A percentile compares a stretch with the other conserved stretches of the same genome.
Conservation (phyloP, 2,113 vertebrate genomes). For the Galemys pyrenaicus region DNA sequence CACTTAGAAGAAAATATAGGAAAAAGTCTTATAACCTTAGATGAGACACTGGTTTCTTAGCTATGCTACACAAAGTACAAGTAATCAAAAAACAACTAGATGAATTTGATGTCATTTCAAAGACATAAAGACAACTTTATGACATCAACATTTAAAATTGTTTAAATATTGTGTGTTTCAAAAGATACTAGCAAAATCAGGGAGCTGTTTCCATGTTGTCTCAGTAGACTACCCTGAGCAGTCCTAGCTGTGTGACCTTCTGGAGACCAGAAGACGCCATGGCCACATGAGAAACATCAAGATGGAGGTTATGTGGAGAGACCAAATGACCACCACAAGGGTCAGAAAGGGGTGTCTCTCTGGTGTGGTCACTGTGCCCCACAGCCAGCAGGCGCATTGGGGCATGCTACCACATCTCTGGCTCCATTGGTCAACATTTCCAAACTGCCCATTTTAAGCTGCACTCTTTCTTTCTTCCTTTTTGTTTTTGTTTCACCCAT, state of each 20-base stretch:
- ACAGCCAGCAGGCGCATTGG: not conserved
- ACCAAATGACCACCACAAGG: not conserved
- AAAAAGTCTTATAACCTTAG: not conserved
- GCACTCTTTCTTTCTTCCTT: no score
- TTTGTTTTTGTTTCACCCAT: constrained; percentile 26
- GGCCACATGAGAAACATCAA: not conserved
- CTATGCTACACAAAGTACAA: not conserved
- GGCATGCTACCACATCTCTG: not conserved
- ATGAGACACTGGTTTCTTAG: constrained; percentile 20
- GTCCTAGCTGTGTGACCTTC: not conserved
- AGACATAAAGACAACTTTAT: no score
- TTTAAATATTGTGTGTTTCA: not conserved
- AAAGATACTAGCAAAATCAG: not conserved
- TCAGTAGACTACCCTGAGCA: not conserved
- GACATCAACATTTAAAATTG: not conserved
- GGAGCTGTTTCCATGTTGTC: not conserved
- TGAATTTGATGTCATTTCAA: constrained; percentile 13
- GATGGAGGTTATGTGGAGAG: not conserved
- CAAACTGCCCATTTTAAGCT: not conserved
- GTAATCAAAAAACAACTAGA: not conserved
- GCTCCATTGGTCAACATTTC: not conserved
- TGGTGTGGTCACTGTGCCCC: not conserved
- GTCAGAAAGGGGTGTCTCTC: not conserved
- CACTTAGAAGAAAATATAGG: constrained; percentile 10
- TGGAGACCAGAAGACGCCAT: not conserved